phyloP scores from a whole-genome alignment of 2,113 vertebrate genomes.

The Chaetorhynchus papuensis region DNA sequence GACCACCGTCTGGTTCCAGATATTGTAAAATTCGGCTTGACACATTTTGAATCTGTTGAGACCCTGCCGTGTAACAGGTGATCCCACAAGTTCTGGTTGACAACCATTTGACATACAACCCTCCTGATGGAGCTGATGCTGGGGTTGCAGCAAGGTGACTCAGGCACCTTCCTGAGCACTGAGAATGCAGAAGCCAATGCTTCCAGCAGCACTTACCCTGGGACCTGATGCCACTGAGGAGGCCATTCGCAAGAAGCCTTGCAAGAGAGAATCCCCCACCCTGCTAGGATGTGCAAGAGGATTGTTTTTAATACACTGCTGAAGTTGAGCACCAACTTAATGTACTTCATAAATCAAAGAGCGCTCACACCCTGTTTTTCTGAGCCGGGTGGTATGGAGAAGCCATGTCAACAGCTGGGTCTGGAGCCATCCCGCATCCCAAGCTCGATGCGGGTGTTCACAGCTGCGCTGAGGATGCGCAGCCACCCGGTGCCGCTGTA shows the following conservation, averaged over 20 bases:
- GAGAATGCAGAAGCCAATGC: neutral
- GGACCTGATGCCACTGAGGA: neutral
- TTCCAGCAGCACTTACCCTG: neutral
- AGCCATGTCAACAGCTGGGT: accelerated
- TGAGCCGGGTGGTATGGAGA: neutral
- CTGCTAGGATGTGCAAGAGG: neutral
- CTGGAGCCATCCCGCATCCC: accelerated
- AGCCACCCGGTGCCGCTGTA: conserved; percentile 44
- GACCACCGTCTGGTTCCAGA: neutral
- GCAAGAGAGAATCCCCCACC: neutral
- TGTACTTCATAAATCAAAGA: neutral
- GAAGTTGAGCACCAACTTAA: neutral
- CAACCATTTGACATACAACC: neutral
- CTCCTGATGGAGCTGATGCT: neutral
- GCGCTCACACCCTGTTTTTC: accelerated
- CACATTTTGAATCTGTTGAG: accelerated
- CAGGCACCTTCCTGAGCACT: neutral
- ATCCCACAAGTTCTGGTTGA: neutral
- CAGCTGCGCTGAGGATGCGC: neutral
- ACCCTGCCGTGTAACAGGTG: neutral
- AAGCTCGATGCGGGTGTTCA: neutral
- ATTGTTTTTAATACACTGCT: neutral
- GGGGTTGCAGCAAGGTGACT: neutral
- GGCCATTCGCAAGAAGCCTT: neutral
- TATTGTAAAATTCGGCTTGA: neutral